A percentile compares a stretch with the other conserved stretches of the same genome.
Evolutionary conservation across 2,888 invertebrate genomes (phyloP).

Genomic region (Drosophila formosana): DNA sequence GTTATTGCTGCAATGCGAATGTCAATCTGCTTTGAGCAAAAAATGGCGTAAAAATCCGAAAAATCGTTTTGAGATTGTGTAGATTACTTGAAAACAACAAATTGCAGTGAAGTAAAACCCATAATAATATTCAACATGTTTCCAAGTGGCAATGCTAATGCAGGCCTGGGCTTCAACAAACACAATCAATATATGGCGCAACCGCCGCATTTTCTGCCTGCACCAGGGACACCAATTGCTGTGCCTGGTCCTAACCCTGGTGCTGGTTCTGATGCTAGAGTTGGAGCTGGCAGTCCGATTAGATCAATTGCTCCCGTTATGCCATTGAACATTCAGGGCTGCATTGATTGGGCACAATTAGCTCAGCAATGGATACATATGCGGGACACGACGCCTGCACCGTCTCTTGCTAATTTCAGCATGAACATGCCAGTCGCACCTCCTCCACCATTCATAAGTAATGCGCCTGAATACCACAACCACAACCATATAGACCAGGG

Average conservation of each 20-base stretch:
- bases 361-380: slow-evolving; percentile 99
- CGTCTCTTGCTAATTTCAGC: slow-evolving; percentile 52
- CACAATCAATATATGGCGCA: slow-evolving; percentile 85
- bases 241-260: slow-evolving; percentile 10
- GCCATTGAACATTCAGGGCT: slow-evolving; percentile 65
- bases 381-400: slow-evolving; percentile 87
- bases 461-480: slow-evolving; percentile 51
- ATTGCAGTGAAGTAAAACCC: slow-evolving; percentile 9
- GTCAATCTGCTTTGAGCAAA: slow-evolving; percentile 39
- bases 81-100: slow-evolving; percentile 19
- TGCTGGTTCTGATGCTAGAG: background rate
- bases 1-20: slow-evolving; percentile 37
- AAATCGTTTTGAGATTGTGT: slow-evolving; percentile 36
- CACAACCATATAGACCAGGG: slow-evolving; percentile 18
- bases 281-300: slow-evolving; percentile 22
- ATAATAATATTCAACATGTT: slow-evolving; percentile 65
- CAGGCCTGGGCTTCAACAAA: slow-evolving; percentile 77
- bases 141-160: slow-evolving; percentile 82
- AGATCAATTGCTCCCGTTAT: slow-evolving; percentile 32
- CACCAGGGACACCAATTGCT: slow-evolving; percentile 29
- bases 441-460: slow-evolving; percentile 85
- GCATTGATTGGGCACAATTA: slow-evolving; percentile 98
- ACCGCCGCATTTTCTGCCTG: slow-evolving; percentile 89
- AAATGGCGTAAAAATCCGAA: slow-evolving; percentile 62
- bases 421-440: slow-evolving; percentile 87